Base-by-base conservation (phyloP, 2,797 vertebrate species). In the Tragelaphus oryx region DNA sequence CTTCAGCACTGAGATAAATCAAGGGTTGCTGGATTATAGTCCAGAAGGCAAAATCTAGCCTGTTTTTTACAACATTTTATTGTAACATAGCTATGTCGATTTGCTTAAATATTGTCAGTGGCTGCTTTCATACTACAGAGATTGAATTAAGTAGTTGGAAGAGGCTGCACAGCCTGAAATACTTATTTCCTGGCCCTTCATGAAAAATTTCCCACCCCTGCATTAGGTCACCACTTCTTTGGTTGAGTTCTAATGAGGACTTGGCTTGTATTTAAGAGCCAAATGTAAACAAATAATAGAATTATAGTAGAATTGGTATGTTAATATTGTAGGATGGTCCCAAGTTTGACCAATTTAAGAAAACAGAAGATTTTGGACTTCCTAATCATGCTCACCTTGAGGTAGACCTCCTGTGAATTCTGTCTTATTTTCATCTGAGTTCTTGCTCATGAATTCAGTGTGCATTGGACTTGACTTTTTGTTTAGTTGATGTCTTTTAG, bases 11-110 rank as follows among this genome's bases (percentile, higher is more conserved):
- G 37, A 59, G 82, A 55, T 86, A 91, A 93, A 90, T 86, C 65
- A 93, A 33, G 55, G 3, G 3, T 87, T 87, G 83, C 26, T 18
- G 89, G 68, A 85, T 48, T 80, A 28, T 44, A 95, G 37, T n/a
- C 41, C 6, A 1, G 6, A 60, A 11, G 37, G 44, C 17, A 60
- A 94, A 95, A 48, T 79, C 4, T 26, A 80, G 10, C 48, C 55
- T 80, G 9, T 79, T 95, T 41, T 93, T 95, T 83, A 86, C 89
- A 84, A n/a, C 89, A 33, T 87, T 76, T 85, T 83, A 88, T 79
- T 86, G 9, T 83, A 74, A 62, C 52, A 81, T 8, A 60, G 3
- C 14, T 24, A 76, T n/a, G 22, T 10, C 6, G 18, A 48, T 44
- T 89, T 90, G 78, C n/a, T 92, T 41, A 78, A 14, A 18, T 48